Conservation (phyloP, 2,113 vertebrate species). For the Dasyornis broadbenti region DNA sequence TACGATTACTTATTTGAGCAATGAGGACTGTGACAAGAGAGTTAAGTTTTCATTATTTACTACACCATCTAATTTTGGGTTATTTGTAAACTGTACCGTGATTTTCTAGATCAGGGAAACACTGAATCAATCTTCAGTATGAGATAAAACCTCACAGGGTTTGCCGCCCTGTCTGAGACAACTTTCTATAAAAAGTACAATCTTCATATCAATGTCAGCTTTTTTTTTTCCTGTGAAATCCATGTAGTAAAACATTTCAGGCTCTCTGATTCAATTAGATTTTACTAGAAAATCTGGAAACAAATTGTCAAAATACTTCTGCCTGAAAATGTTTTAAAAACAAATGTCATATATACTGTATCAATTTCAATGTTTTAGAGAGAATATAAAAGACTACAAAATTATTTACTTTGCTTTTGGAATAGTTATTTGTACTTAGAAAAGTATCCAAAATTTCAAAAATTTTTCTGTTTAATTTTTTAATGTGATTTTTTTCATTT, state of each 20-base stretch:
- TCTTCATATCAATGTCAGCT: not conserved
- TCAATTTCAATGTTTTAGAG: not conserved
- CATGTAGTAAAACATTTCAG: not conserved
- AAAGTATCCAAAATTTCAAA: not conserved
- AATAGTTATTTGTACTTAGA: not conserved
- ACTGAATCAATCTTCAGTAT: not conserved
- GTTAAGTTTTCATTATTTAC: not conserved
- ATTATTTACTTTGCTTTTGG: not conserved
- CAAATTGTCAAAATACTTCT: not conserved
- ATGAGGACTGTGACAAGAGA: not conserved
- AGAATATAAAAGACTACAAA: not conserved
- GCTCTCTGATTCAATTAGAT: not conserved
- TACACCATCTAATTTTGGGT: not conserved
- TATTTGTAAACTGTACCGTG: not conserved
- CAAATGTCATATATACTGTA: fast-evolving
- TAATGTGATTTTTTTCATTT: not conserved
- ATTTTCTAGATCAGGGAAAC: not conserved
- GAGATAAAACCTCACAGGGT: not conserved
- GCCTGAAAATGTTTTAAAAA: not conserved
- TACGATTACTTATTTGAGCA: not conserved
- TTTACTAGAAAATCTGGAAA: not conserved
- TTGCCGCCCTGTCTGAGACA: not conserved
- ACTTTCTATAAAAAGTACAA: not conserved
- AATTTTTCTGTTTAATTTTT: not conserved
- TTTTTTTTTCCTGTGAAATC: not conserved